Conservation (phyloP, 2,888 invertebrate species). For the Polyploca ridens region DNA sequence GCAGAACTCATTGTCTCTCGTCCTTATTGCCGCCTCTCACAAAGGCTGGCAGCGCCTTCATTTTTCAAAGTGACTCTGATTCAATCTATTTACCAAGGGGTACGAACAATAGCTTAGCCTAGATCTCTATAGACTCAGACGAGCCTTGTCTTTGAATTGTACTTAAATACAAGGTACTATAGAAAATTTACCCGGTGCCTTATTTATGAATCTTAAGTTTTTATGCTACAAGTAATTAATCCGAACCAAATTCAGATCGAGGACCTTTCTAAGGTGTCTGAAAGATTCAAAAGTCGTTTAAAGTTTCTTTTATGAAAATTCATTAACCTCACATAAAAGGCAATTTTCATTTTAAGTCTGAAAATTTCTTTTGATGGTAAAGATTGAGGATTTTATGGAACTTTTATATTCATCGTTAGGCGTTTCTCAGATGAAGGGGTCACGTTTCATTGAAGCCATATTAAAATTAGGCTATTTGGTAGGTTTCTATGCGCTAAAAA, state of each 20-base stretch:
- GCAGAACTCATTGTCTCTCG: slow-evolving; percentile 47
- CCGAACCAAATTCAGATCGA: not conserved
- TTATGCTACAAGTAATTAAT: not conserved
- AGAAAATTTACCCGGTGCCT: not conserved
- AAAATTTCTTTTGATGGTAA: not conserved
- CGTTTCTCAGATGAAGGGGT: not conserved
- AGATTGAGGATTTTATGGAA: not conserved
- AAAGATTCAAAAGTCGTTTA: not conserved
- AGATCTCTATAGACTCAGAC: slow-evolving; percentile 22
- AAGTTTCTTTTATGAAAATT: not conserved
- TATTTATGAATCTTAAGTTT: not conserved
- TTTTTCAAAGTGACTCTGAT: slow-evolving; percentile 68
- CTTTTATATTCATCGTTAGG: not conserved
- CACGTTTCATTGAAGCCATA: not conserved
- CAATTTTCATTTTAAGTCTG: not conserved
- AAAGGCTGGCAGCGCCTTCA: slow-evolving; percentile 52
- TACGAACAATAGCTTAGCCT: slow-evolving; percentile 36
- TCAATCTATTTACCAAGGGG: slow-evolving; percentile 58
- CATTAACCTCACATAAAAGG: not conserved
- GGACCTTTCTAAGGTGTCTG: not conserved
- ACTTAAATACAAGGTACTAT: not conserved
- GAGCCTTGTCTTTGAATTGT: slow-evolving; percentile 10
- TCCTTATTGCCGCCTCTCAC: slow-evolving; percentile 32
- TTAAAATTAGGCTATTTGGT: not conserved
- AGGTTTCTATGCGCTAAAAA: too few species aligned